Base-by-base conservation (phyloP, 2,888 invertebrate species). In the Drosophila recens region DNA sequence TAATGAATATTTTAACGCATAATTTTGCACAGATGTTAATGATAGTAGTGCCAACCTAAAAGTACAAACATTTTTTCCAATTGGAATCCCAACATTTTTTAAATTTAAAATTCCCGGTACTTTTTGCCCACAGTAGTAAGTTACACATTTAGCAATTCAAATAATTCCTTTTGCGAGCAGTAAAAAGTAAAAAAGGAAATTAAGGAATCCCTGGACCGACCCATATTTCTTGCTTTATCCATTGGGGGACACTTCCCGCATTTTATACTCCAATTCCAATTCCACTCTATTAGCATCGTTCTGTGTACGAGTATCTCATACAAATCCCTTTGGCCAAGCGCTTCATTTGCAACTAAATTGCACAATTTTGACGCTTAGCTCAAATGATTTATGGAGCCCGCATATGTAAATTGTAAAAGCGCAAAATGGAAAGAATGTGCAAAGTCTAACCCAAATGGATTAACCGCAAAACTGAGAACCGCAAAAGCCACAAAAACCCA, bases 341-440 rank as follows among this genome's bases (percentile, higher is more conserved):
- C 61, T 70, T 65, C 70, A 73, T 75, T 86, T 83, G 79, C 77
- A 67, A 72, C 75, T 75, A 83, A 83, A 86, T 69, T 70, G 77
- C 72, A 74, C 54, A 76, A 67, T 71, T 72, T 83, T 77, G 73
- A 83, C 71, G 75, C 84, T 86, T 77, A 80, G 72, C 63, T 27
- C 40, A 67, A 77, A 78, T 72, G 80, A 84, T 84, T 83, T 84
- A 86, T 83, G 68, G 49, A 23, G 58, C 76, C 67, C 66, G 77
- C 73, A 79, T 66, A 51, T 79, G 52, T 48, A 65, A 69, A 75
- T 72, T 46, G 61, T 27, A 15, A 53, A 43, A 43, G 43, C 48
- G 48, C 52, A 49, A 59, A 53, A 49, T 33, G 30, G 20, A 58
- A 46, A 36, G 42, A 36, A 40, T 51, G 20, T 23, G 42, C 51